Conservation (phyloP, 2,113 vertebrate species). For the Serilophus lunatus region DNA sequence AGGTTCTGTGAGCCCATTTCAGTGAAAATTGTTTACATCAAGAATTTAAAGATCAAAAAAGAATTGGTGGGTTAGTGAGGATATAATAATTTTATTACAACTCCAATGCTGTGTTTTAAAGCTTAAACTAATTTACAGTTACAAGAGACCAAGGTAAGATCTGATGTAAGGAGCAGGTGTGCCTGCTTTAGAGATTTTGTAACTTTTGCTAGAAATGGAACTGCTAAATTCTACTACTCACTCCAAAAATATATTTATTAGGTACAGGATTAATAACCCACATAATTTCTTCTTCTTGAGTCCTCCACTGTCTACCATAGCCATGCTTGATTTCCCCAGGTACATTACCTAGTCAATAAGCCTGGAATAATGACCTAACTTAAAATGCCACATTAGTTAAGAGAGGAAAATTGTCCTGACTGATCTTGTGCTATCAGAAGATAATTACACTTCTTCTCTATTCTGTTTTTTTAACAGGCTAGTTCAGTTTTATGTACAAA, state of each 20-base stretch:
- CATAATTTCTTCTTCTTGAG: background rate
- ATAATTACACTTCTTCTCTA: background rate
- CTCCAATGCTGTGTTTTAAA: background rate
- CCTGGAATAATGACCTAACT: background rate
- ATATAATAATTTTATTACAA: background rate
- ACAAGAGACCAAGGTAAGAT: background rate
- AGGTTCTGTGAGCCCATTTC: background rate
- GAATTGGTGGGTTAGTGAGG: background rate
- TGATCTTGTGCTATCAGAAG: background rate
- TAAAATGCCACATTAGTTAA: background rate
- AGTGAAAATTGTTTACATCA: background rate
- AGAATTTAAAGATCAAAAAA: background rate
- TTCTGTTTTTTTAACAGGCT: constrained; percentile 71
- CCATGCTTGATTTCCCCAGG: background rate
- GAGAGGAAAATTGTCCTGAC: background rate
- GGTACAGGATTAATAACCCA: background rate
- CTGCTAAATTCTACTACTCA: background rate
- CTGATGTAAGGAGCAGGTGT: background rate
- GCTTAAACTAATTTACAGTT: background rate
- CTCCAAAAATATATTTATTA: background rate
- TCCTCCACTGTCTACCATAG: background rate
- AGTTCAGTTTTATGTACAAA: constrained; percentile 94
- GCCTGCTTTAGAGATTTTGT: background rate
- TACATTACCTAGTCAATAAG: background rate
- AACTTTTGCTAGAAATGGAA: background rate